Evolutionary conservation across 2,888 invertebrate species (phyloP).

Genomic region (Blera fallax): DNA sequence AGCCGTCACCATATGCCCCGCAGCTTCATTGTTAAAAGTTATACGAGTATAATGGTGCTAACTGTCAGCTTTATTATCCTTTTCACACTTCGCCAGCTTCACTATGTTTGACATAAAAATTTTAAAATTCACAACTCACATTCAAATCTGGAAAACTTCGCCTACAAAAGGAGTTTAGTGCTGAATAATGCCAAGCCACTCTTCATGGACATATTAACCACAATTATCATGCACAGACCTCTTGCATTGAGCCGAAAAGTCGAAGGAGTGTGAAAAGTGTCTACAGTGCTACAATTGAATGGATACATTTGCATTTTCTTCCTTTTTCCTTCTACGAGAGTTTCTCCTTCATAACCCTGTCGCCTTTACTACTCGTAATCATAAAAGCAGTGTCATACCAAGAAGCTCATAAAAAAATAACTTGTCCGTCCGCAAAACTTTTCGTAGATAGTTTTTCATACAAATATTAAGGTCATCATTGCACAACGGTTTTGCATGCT

Average conservation of each 20-base stretch:
- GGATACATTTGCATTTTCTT: slow-evolving; percentile 49
- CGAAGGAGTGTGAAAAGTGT: slow-evolving; percentile 35
- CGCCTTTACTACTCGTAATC: slow-evolving; percentile 48
- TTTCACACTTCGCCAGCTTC: neutral
- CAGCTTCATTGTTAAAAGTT: neutral
- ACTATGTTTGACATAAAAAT: neutral
- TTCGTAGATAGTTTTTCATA: slow-evolving; percentile 39
- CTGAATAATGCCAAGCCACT: slow-evolving; percentile 23
- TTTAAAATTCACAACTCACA: neutral
- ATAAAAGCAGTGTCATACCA: slow-evolving; percentile 55
- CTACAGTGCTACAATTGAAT: slow-evolving; percentile 38
- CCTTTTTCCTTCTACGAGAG: neutral
- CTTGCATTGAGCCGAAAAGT: neutral
- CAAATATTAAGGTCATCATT: slow-evolving; percentile 61
- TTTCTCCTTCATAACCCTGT: neutral
- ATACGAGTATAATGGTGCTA: neutral
- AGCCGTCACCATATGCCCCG: no score
- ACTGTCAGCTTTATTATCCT: slow-evolving; percentile 3
- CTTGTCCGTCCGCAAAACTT: slow-evolving; percentile 42
- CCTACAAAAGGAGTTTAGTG: neutral
- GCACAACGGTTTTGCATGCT: slow-evolving; percentile 35
- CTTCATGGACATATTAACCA: slow-evolving; percentile 46
- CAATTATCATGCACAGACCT: slow-evolving; percentile 54
- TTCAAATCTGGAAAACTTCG: slow-evolving; percentile 2
- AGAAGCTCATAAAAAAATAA: slow-evolving; percentile 53